phyloP scores from a whole-genome alignment of 2,888 invertebrate species.

The Leptopterna dolabrata region DNA sequence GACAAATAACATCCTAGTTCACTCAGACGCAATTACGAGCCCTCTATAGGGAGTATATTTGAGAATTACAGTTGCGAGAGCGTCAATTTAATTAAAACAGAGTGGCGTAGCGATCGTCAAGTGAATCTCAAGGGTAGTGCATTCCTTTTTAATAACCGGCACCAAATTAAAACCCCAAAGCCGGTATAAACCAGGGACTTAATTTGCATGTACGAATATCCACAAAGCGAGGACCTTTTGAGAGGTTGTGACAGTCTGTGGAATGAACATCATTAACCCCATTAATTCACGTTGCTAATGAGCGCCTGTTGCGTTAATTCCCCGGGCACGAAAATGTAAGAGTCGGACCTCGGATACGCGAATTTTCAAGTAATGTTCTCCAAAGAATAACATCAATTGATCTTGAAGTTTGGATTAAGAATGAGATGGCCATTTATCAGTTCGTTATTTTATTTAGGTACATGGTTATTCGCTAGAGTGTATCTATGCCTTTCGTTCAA shows the following conservation, averaged over 20 bases:
- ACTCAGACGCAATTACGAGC: no score
- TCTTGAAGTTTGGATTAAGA: no score
- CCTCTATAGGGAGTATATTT: no score
- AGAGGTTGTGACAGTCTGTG: neutral
- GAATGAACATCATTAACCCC: neutral
- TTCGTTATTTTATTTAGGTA: no score
- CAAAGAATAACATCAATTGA: neutral
- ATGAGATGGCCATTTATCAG: no score
- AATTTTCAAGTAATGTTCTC: neutral
- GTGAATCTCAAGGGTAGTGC: neutral
- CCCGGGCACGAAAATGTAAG: neutral
- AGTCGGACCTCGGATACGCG: neutral
- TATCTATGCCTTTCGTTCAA: no score
- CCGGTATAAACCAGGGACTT: neutral
- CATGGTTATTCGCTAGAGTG: no score
- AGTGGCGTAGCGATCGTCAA: neutral
- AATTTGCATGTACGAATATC: neutral
- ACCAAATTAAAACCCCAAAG: neutral
- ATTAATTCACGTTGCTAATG: neutral
- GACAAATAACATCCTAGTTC: no score
- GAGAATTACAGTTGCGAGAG: neutral
- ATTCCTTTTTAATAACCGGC: neutral
- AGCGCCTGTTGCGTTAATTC: neutral
- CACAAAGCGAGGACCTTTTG: neutral
- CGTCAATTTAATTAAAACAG: neutral